These are phyloP conservation scores for Malaclemys terrapin DNA, from an alignment of 2,113 vertebrate genomes.

Conservation along the genomic window DNA sequence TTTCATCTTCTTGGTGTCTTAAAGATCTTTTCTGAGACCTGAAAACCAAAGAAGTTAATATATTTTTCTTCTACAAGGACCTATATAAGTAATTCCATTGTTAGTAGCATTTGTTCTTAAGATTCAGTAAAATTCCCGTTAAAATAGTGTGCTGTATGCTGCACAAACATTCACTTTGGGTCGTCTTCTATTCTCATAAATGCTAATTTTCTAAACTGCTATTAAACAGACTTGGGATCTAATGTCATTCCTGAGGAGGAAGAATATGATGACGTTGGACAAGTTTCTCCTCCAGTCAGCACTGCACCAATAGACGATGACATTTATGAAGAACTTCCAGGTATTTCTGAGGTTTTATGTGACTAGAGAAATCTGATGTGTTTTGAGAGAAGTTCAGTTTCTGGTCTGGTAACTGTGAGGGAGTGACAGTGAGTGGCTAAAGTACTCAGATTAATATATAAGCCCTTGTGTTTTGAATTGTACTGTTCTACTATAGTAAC, in stretches of 20 bases:
- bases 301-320: conserved; percentile 78
- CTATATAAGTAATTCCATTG: background rate
- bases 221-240: conserved; percentile 80
- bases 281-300: conserved; percentile 4
- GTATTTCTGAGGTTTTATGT: conserved; percentile 69
- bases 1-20: background rate
- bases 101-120: background rate
- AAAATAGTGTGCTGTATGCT: background rate
- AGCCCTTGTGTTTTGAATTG: background rate
- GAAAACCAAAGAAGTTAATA: background rate
- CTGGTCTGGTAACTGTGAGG: background rate
- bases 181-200: background rate
- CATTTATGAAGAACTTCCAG: conserved; percentile 94
- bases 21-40: background rate
- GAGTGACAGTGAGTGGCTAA: background rate
- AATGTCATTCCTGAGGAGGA: conserved; percentile 88
- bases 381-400: background rate
- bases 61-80: background rate
- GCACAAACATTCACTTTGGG: background rate
- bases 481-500: background rate
- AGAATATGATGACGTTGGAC: conserved; percentile 89
- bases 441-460: rapidly evolving
- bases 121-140: background rate
- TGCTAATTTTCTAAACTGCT: conserved; percentile 11
- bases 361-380: background rate